Evolutionary conservation across 2,113 vertebrate species (phyloP).

Genomic region (Ailuropoda melanoleuca): DNA sequence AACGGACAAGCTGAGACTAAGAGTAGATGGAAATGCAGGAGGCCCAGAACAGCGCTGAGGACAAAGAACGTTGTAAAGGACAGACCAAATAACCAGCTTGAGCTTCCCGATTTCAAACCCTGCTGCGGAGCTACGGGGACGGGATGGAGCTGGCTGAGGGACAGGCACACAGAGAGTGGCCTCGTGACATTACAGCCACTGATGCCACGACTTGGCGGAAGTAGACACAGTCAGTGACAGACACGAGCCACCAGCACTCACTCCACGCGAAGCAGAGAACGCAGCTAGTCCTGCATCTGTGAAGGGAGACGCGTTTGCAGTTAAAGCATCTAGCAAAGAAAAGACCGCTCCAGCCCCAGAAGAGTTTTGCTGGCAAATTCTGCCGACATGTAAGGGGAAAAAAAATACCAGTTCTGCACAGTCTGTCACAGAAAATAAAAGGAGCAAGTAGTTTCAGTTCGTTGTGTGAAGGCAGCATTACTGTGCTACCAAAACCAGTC

Average conservation of each 20-base stretch:
- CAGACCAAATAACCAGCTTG: not conserved
- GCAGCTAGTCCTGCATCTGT: not conserved
- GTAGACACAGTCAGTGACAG: not conserved
- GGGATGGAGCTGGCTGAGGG: not conserved
- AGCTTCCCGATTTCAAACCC: not conserved
- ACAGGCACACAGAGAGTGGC: too few relatives aligned
- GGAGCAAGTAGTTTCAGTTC: not conserved
- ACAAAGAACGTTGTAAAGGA: not conserved
- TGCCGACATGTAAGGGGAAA: not conserved
- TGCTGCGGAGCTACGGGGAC: not conserved
- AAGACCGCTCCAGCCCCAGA: not conserved
- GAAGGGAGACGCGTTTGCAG: not conserved
- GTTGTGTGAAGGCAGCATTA: accelerated
- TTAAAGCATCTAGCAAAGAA: not conserved
- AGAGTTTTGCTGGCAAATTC: not conserved
- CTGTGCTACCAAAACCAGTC: not conserved
- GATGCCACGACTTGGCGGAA: not conserved
- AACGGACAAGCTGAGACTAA: not conserved
- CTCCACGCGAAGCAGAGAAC: not conserved
- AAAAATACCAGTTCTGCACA: not conserved
- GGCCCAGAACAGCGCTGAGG: not conserved
- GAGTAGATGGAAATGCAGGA: not conserved
- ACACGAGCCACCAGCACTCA: not conserved
- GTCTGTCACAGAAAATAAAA: not conserved
- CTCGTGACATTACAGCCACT: not conserved